Percentiles rank a stretch among this genome's conserved stretches.
phyloP scores from a whole-genome alignment of 2,888 invertebrate species.

The Mactromeris polynyma region DNA sequence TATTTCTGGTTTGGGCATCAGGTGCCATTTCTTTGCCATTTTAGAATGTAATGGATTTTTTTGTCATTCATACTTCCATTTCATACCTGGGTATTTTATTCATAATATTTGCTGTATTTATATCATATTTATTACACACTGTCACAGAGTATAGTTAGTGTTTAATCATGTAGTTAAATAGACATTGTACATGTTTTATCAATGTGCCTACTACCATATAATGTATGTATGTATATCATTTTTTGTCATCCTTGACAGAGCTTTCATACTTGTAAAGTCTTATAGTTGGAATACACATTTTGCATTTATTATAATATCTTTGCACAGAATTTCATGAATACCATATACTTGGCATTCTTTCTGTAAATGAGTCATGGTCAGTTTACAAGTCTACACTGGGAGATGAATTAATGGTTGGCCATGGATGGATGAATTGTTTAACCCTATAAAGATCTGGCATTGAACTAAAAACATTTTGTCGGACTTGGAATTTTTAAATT shows the following conservation, averaged over 20 bases:
- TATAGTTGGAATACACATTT: not conserved
- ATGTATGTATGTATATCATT: conserved; percentile 14
- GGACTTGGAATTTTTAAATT: too few species aligned
- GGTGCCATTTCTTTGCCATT: conserved; percentile 47
- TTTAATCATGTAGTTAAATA: conserved; percentile 27
- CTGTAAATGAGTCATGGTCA: not conserved
- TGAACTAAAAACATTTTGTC: not conserved
- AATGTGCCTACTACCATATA: conserved; percentile 36
- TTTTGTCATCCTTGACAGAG: conserved; percentile 26
- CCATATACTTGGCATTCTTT: not conserved
- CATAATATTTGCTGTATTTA: conserved; percentile 28
- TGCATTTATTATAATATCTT: conserved; percentile 1
- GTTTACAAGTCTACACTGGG: not conserved
- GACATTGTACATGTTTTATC: conserved; percentile 20
- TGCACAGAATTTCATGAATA: not conserved
- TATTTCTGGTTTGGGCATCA: conserved; percentile 36
- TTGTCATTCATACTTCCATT: not conserved
- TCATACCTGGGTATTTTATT: conserved; percentile 44
- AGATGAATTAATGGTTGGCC: not conserved
- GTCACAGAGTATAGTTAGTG: conserved; percentile 11
- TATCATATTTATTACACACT: conserved; percentile 29
- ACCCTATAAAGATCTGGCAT: not conserved
- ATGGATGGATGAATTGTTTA: not conserved
- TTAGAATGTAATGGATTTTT: conserved; percentile 34
- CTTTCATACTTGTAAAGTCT: conserved; percentile 17